Evolutionary conservation across 2,888 invertebrate genomes (phyloP), one percentile per base, ranked within the genome.

Genomic region (Caenorhabditis imperialis): DNA sequence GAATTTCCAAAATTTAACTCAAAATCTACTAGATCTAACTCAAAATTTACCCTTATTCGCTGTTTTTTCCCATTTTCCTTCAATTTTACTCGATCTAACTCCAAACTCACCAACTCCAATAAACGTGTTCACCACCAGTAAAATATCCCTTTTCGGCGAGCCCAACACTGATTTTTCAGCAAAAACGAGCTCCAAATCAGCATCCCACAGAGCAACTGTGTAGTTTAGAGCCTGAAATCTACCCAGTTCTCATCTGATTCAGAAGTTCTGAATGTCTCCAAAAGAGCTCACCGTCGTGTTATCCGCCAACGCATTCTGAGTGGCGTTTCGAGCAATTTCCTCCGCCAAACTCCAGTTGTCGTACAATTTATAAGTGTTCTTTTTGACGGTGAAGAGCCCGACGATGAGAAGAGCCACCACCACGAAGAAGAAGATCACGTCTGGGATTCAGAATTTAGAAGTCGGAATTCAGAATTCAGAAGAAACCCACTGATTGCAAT

Each of bases 61-160:
- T n/a, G n/a, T n/a, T n/a, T n/a, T n/a, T n/a, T n/a, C n/a, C n/a
- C n/a, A n/a, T n/a, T n/a, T n/a, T n/a, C n/a, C n/a, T n/a, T n/a
- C n/a, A n/a, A n/a, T n/a, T n/a, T n/a, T n/a, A n/a, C n/a, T n/a
- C n/a, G n/a, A n/a, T n/a, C n/a, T n/a, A n/a, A n/a, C n/a, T n/a
- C n/a, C n/a, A n/a, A n/a, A 42, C 65, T 7, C 44, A 65, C 65
- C 55, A 16, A 67, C 67, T 7, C 67, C 67, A n/a, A 67, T 57
- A 7, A 67, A 50, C 7, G 37, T 42, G 51, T 51, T 57, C 2
- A 67, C 67, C 4, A 48, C 57, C 20, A 67, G 12, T 14, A 67
- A 23, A 55, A 67, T 23, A 23, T 67, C 67, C 16, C 50, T 40
- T 37, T 58, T 40, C n/a, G 67, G 57, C 5, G 30, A 35, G 2